phyloP scores from a whole-genome alignment of 2,797 vertebrate genomes.

The Phalloptychus januarius region DNA sequence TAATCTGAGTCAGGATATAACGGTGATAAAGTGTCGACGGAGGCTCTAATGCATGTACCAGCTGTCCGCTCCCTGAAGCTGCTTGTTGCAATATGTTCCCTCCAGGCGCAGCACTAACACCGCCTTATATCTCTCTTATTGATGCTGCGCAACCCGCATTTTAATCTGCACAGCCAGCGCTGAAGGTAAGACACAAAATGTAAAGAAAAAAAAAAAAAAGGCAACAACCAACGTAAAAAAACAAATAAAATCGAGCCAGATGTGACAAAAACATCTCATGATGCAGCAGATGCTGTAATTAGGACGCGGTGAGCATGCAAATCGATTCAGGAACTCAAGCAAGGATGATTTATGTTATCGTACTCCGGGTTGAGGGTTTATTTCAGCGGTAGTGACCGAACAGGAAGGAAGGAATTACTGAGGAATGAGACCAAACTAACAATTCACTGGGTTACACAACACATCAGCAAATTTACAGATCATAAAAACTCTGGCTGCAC shows the following conservation, averaged over 20 bases:
- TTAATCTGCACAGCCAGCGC: constrained; percentile 5
- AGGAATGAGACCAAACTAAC: constrained; percentile 31
- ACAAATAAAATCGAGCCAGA: not conserved
- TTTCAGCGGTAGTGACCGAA: constrained; percentile 28
- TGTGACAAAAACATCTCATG: constrained; percentile 23
- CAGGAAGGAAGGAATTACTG: constrained; percentile 38
- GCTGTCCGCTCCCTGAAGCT: constrained; percentile 28
- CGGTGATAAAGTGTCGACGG: constrained; percentile 37
- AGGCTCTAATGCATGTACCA: constrained; percentile 28
- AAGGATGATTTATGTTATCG: constrained; percentile 35
- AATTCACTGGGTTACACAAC: not conserved
- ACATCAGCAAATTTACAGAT: constrained; percentile 5
- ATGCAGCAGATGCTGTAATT: constrained; percentile 20
- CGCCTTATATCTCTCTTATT: constrained; percentile 18
- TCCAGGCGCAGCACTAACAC: constrained; percentile 35
- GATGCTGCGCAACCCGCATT: constrained; percentile 30
- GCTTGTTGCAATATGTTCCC: constrained; percentile 43
- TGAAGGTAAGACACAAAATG: constrained; percentile 1
- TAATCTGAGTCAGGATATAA: constrained; percentile 26
- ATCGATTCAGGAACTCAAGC: constrained; percentile 29
- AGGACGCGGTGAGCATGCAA: constrained; percentile 26
- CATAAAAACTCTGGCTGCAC: not conserved
- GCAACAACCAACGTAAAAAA: constrained; percentile 3
- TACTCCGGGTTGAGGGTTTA: constrained; percentile 15
- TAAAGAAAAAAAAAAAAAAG: constrained; percentile 1